Percentiles rank a stretch among this genome's conserved stretches.
phyloP scores from a whole-genome alignment of 2,888 invertebrate species.

The Oxycera nigricornis region DNA sequence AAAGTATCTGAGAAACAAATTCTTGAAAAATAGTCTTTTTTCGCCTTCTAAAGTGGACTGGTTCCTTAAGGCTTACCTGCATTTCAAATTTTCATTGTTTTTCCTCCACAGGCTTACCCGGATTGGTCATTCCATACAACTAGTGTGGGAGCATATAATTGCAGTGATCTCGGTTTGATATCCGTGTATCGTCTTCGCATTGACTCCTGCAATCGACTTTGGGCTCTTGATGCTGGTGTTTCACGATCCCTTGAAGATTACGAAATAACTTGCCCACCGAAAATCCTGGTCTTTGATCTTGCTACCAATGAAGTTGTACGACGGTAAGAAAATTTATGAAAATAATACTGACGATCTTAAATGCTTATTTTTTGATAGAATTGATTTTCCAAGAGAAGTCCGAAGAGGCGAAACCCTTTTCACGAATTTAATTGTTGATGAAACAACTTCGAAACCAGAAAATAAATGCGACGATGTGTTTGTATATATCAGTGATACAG shows the following conservation, averaged over 20 bases:
- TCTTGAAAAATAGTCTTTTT: no score
- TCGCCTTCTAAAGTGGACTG: no score
- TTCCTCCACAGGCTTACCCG: slow-evolving; percentile 69
- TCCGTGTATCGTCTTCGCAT: slow-evolving; percentile 79
- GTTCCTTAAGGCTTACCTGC: no score
- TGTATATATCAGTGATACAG: slow-evolving; percentile 82
- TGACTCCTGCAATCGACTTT: slow-evolving; percentile 82
- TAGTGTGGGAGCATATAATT: slow-evolving; percentile 74
- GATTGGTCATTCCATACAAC: slow-evolving; percentile 80
- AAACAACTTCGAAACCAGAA: slow-evolving; percentile 68
- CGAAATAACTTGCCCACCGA: slow-evolving; percentile 75
- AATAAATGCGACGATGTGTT: slow-evolving; percentile 77
- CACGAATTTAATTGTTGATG: slow-evolving; percentile 82
- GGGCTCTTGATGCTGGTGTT: slow-evolving; percentile 79
- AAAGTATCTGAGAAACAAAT: no score
- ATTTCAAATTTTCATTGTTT: no score
- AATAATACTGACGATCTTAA: background rate
- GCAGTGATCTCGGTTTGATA: slow-evolving; percentile 76
- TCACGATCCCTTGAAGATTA: slow-evolving; percentile 70
- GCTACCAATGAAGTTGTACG: slow-evolving; percentile 73
- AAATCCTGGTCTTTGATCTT: slow-evolving; percentile 80
- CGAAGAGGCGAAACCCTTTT: slow-evolving; percentile 77
- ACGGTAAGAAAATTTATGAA: slow-evolving; percentile 48
- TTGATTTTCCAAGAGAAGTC: slow-evolving; percentile 77
- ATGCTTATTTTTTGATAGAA: slow-evolving; percentile 64